Conservation (phyloP, 92 coral and sea anemone genomes). For the Palythoa grandiflora region DNA sequence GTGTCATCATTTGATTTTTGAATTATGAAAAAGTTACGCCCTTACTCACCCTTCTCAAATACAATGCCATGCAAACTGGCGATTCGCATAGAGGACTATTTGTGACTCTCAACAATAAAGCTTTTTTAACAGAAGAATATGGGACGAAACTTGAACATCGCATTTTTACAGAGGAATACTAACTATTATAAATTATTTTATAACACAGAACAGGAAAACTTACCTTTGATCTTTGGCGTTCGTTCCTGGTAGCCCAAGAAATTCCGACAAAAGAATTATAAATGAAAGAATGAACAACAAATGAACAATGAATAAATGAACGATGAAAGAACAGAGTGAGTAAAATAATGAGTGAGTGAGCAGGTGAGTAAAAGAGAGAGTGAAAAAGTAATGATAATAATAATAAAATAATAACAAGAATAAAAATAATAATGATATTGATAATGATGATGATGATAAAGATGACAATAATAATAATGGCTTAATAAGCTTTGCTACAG, state of each 20-base stretch:
- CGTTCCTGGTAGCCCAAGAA: not conserved
- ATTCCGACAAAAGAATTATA: not conserved
- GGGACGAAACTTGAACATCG: no score
- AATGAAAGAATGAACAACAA: not conserved
- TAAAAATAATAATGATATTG: no score
- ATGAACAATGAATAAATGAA: no score
- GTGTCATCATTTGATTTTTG: not conserved
- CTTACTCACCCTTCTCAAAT: constrained; percentile 15
- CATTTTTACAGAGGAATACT: no score
- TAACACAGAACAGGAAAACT: not conserved
- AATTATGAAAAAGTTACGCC: not conserved
- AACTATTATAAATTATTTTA: no score
- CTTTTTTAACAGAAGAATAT: not conserved
- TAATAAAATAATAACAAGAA: no score
- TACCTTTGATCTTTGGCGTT: not conserved
- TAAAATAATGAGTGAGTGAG: not conserved
- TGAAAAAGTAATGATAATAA: no score
- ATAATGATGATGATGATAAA: no score
- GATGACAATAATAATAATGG: no score
- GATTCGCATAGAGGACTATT: not conserved
- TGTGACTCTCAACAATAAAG: not conserved
- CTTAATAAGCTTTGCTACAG: no score
- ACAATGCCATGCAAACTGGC: not conserved
- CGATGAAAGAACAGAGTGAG: not conserved
- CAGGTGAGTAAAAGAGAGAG: no score